Base-by-base conservation (phyloP, 2,888 invertebrate species). In the Drosophila anomelani region DNA sequence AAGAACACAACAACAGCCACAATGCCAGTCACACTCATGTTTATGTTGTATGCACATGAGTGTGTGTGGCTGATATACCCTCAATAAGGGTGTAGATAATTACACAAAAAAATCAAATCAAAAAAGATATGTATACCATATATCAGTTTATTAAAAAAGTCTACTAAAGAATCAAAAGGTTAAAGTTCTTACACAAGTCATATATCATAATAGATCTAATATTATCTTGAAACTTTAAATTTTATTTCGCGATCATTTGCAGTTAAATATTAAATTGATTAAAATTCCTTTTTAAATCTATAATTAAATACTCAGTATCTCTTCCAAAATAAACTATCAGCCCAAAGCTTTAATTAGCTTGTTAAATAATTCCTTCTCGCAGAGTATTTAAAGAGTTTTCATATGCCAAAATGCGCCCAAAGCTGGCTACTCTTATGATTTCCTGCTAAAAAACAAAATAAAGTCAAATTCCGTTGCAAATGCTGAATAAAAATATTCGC, bases 391-490 rank as follows among this genome's bases (percentile, higher is more conserved):
- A 8, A 23, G n/a, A 29, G 29, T n/a, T 32, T 38, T 38, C 64
- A 17, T 12, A 17, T 20, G 12, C 10, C 38, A 20, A n/a, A 29
- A 8, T 29, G 7, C 29, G 1, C 13, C 0, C 46, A 29, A 10
- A 12, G 23, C 10, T 59, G 26, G n/a, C 34, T 60, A 29, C 59
- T 47, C 43, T 26, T 34, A 32, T 53, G 38, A 36, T 53, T 47
- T 55, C 34, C 66, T 74, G 72, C 74, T 67, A 77, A 76, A 74
- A 72, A 77, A 76, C 72, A 72, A 26, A 26, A 63, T 72, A 63
- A 84, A 86, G 66, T 72, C 61, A 84, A 86, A 84, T 82, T 73
- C 59, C 80, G 69, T 80, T 51, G 78, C 67, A 73, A 68, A 58
- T 71, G 70, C 62, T 49, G 76, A 61, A 61, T 72, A 75, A 67